Evolutionary conservation across 2,888 invertebrate species (phyloP), one percentile per base, ranked within the genome.

Genomic region (Chironomus tentans): DNA sequence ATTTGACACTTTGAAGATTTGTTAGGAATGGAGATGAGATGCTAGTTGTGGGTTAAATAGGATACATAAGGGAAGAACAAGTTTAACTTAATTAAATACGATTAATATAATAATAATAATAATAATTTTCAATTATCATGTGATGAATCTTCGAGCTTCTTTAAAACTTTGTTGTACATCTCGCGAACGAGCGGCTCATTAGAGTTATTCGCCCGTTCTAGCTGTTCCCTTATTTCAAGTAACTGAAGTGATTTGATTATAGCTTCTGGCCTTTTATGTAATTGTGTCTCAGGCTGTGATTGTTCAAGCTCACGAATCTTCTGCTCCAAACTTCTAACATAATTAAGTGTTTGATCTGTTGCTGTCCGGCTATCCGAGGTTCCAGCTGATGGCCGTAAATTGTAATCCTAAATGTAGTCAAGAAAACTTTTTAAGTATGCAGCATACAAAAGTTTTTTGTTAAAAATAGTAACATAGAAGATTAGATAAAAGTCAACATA

Each of bases 131-230:
- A 72, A 46, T 62, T 72, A 21, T 72, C 70, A 70, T 38, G 28
- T 24, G 72, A 38, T 62, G 72, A 15, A 80, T 94, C 93, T 83
- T 95, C 95, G 76, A 95, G 84, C 84, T 95, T 95, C 78, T 94
- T 89, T 94, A 94, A 95, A 62, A 95, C 95, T 71, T 95, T 95
- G 85, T 97, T 96, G 85, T 96, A 97, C 96, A 97, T 96, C 86
- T 97, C 96, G 80, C 95, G 87, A 70, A 97, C 94, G 76, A 97
- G 87, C 15, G 94, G 93, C 79, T 95, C 92, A 61, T 79, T 78
- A 47, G 82, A 82, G 22, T 50, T 56, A 18, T 28, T 73, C n/a
- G 91, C 90, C 79, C 92, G 87, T 83, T 94, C 93, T 78, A 95
- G 86, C 80, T 92, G 91, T 83, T 97, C 94, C 81, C 96, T 88